These are phyloP conservation scores for Sarcophaga bullata DNA, from an alignment of 1,140 invertebrate genomes.

Conservation along the genomic window DNA sequence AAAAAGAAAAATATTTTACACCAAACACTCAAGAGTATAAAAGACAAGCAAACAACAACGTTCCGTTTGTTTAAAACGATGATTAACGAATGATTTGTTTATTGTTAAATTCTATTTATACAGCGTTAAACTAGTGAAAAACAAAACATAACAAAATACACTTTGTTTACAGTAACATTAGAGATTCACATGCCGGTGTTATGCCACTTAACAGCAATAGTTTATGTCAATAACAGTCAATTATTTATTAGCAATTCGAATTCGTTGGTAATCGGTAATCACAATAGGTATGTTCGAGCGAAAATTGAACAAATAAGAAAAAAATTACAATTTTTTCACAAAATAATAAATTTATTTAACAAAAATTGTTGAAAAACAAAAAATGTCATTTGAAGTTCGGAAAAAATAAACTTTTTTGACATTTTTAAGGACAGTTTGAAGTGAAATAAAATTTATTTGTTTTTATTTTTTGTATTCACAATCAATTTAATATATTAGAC, in stretches of 20 bases:
- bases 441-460: no score
- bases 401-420: no score
- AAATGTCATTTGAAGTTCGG: no score
- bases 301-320: neutral
- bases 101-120: neutral
- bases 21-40: neutral
- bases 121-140: neutral
- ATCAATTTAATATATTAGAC: no score
- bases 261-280: no score
- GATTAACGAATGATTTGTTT: neutral
- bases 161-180: conserved; percentile 14
- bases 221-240: neutral
- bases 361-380: no score
- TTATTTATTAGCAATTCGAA: no score
- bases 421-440: no score
- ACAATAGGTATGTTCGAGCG: neutral
- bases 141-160: neutral
- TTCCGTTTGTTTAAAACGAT: neutral
- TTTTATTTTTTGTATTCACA: no score
- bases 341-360: no score
- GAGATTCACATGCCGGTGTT: neutral
- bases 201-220: neutral
- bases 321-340: no score
- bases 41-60: neutral
- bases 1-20: neutral